These are phyloP conservation scores for Chiloscyllium plagiosum DNA, from an alignment of 2,113 vertebrate genomes.

Conservation along the genomic window DNA sequence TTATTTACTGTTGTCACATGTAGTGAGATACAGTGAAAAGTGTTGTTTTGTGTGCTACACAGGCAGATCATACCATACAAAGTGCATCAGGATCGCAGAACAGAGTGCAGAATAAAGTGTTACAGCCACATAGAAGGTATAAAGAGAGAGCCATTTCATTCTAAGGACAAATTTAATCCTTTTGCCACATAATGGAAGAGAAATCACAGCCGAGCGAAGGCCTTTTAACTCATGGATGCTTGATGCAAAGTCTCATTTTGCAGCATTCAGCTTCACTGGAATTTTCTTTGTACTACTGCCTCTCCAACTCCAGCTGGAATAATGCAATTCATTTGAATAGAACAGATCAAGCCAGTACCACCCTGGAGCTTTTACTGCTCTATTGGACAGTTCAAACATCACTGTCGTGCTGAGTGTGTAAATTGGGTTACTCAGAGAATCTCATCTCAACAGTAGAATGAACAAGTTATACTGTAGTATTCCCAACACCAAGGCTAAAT, in stretches of 20 bases:
- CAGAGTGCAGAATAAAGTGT: too few species aligned
- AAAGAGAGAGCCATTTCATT: not conserved
- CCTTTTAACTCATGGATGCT: not conserved
- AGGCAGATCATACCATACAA: too few species aligned
- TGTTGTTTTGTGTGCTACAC: too few species aligned
- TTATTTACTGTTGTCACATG: too few species aligned
- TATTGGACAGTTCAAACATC: conserved; percentile 26
- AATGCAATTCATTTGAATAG: not conserved
- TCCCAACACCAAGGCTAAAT: not conserved
- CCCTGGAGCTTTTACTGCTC: not conserved
- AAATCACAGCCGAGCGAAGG: not conserved
- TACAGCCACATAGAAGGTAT: too few species aligned
- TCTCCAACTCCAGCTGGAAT: too few species aligned
- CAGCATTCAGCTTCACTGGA: not conserved
- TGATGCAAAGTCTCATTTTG: too few species aligned
- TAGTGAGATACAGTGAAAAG: too few species aligned
- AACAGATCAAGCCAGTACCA: not conserved
- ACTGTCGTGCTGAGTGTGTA: not conserved
- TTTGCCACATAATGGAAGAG: not conserved
- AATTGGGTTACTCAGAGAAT: conserved; percentile 7
- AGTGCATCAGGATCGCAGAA: too few species aligned
- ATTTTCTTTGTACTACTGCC: not conserved
- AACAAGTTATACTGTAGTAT: not conserved
- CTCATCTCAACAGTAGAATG: not conserved
- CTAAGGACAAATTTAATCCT: not conserved